These are phyloP conservation scores for Distichodus sexfasciatus DNA, from an alignment of 2,797 vertebrate species.

Conservation along the genomic window DNA sequence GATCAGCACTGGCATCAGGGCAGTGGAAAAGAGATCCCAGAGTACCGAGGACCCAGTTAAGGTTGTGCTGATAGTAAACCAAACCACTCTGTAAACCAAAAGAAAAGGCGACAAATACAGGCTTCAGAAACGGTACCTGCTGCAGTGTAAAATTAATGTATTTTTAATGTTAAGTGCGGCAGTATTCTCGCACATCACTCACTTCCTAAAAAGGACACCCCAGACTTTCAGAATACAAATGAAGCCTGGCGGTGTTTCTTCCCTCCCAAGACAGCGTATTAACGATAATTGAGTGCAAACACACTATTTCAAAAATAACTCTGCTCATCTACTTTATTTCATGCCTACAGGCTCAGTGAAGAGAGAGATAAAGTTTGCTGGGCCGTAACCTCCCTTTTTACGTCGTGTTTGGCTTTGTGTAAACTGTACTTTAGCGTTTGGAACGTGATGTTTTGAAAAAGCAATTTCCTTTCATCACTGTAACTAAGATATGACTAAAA, in stretches of 20 bases:
- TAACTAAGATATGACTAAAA: not conserved
- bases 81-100: too few relatives aligned
- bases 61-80: too few relatives aligned
- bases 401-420: not conserved
- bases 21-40: too few relatives aligned
- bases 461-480: not conserved
- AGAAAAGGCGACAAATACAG: too few relatives aligned
- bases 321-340: constrained; percentile 2
- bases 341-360: constrained; percentile 9
- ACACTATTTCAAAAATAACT: not conserved
- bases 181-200: not conserved
- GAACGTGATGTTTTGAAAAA: not conserved
- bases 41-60: too few relatives aligned
- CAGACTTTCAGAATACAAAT: not conserved
- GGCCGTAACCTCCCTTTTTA: not conserved
- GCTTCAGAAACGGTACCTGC: too few relatives aligned
- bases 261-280: not conserved
- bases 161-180: not conserved
- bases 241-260: not conserved
- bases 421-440: too few relatives aligned
- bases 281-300: not conserved
- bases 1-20: too few relatives aligned
- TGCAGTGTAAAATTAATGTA: too few relatives aligned
- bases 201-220: not conserved
- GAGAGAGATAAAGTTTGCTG: constrained; percentile 15